These are phyloP conservation scores for Biston stratarius DNA, from an alignment of 2,888 invertebrate species.

Conservation along the genomic window DNA sequence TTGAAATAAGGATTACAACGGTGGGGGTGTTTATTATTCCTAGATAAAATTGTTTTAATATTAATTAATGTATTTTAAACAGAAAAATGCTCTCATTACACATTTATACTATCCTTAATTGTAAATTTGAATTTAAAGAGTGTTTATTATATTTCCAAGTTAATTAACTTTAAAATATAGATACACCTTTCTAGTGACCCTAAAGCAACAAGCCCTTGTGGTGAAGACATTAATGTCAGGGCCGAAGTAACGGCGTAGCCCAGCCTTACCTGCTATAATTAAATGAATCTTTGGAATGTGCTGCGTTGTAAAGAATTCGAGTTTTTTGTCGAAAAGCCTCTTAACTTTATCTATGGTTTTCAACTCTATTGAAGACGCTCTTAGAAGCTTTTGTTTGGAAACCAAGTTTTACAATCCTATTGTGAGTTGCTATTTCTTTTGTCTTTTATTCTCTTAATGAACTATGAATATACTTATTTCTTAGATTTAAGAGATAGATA, in stretches of 20 bases:
- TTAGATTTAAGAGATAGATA: neutral
- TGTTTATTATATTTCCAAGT: neutral
- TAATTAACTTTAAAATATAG: neutral
- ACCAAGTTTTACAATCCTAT: constrained; percentile 16
- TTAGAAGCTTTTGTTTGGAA: constrained; percentile 35
- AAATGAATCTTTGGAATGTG: constrained; percentile 68
- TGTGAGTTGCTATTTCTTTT: constrained; percentile 9
- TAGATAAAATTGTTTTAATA: too few species aligned
- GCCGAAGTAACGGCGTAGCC: constrained; percentile 33
- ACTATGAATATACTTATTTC: neutral
- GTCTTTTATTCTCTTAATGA: neutral
- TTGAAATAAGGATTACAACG: too few species aligned
- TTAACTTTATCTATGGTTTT: constrained; percentile 36
- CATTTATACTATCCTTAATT: too few species aligned
- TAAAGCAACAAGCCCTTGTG: constrained; percentile 38
- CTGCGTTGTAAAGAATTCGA: constrained; percentile 55
- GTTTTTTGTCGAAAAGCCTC: constrained; percentile 46
- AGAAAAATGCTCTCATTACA: too few species aligned
- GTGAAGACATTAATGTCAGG: constrained; percentile 49
- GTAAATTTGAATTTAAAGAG: too few species aligned
- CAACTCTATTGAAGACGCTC: constrained; percentile 36
- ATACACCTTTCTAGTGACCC: constrained; percentile 29
- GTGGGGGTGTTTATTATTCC: too few species aligned
- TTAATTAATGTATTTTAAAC: too few species aligned
- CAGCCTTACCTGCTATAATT: constrained; percentile 64